Evolutionary conservation across 2,113 vertebrate species (phyloP).

Genomic region (Stictonetta naevosa): DNA sequence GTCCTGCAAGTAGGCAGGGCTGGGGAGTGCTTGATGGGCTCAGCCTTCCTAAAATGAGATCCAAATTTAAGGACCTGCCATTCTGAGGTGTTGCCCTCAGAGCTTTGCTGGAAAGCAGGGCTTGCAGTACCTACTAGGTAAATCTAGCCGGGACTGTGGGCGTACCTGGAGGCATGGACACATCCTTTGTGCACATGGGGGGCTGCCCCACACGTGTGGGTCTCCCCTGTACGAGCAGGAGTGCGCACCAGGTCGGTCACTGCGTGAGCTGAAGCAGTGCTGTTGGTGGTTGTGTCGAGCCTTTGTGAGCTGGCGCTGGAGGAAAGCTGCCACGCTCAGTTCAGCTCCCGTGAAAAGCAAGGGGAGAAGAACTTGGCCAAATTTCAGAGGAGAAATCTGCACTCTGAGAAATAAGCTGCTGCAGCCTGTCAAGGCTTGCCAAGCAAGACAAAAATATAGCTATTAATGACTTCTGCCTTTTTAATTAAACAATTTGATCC

Average conservation of each 20-base stretch:
- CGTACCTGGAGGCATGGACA: not conserved
- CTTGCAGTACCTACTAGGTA: not conserved
- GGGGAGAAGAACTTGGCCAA: not conserved
- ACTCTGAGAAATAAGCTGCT: not conserved
- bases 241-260: no score
- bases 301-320: not conserved
- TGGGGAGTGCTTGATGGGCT: not conserved
- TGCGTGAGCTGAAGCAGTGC: not conserved
- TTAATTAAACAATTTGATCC: not conserved
- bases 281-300: not conserved
- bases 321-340: not conserved
- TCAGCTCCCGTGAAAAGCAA: not conserved
- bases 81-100: not conserved
- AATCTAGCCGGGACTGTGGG: no score
- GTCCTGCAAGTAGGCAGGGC: rapidly evolving
- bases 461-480: not conserved
- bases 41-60: not conserved
- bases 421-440: not conserved
- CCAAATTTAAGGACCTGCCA: not conserved
- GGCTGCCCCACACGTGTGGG: not conserved
- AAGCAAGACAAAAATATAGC: not conserved
- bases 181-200: not conserved
- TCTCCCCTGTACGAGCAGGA: not conserved
- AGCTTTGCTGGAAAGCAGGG: not conserved
- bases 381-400: not conserved